Evolutionary conservation across 2,113 vertebrate species (phyloP).

Genomic region (Cromileptes altivelis): DNA sequence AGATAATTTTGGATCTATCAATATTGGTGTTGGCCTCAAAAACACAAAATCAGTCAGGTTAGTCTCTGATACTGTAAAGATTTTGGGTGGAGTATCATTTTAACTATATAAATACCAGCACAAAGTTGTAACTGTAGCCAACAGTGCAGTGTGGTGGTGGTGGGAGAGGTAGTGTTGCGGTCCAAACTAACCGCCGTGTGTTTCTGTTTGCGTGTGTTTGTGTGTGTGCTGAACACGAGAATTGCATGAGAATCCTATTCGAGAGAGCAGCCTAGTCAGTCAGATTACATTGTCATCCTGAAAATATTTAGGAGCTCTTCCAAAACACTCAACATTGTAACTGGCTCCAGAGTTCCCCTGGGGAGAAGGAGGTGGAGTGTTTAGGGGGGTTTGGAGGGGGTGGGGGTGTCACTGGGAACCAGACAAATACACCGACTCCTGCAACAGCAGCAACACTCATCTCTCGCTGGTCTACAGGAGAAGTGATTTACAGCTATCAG

Average conservation of each 20-base stretch:
- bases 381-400: constrained; percentile 6
- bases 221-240: constrained; percentile 34
- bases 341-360: constrained; percentile 79
- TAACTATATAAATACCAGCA: constrained; percentile 7
- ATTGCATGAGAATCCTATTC: constrained; percentile 74
- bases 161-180: constrained; percentile 8
- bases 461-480: constrained; percentile 52
- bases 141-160: background rate
- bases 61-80: background rate
- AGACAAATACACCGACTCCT: constrained; percentile 70
- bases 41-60: background rate
- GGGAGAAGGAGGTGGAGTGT: constrained; percentile 69
- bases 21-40: background rate
- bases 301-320: constrained; percentile 86
- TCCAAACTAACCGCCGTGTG: constrained; percentile 26
- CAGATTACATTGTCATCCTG: constrained; percentile 82
- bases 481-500: constrained; percentile 65
- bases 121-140: background rate
- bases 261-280: constrained; percentile 76
- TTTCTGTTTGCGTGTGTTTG: constrained; percentile 14
- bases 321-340: constrained; percentile 84
- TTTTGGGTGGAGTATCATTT: background rate
- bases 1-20: background rate
- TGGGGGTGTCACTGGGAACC: constrained; percentile 52
- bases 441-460: constrained; percentile 68